A percentile compares a stretch with the other conserved stretches of the same genome.
Conservation (phyloP, 2,888 invertebrate species). For the Oligia fasciuncula region DNA sequence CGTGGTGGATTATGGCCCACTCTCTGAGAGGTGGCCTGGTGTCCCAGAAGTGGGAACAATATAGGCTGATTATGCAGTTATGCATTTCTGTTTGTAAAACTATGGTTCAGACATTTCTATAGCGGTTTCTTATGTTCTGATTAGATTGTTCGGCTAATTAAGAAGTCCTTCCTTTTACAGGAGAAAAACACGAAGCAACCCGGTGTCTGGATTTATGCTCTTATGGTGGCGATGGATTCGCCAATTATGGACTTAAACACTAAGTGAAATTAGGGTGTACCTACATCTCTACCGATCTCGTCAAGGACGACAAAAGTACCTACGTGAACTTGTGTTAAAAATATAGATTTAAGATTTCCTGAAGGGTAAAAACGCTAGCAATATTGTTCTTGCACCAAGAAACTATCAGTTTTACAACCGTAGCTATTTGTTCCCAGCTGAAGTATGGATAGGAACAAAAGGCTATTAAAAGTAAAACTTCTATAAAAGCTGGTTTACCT, state of each 20-base stretch:
- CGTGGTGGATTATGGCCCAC: no score
- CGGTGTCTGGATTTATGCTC: not conserved
- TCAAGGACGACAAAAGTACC: not conserved
- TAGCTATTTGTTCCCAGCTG: slow-evolving; percentile 38
- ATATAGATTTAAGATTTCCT: not conserved
- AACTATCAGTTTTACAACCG: slow-evolving; percentile 51
- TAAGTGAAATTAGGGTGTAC: no score
- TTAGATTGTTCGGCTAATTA: not conserved
- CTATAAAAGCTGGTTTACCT: slow-evolving; percentile 45
- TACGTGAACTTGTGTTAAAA: not conserved
- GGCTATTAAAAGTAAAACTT: slow-evolving; percentile 57
- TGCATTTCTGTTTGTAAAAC: not conserved
- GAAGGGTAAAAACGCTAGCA: slow-evolving; percentile 3
- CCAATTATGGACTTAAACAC: not conserved
- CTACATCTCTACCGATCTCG: not conserved
- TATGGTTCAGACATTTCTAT: not conserved
- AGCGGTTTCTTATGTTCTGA: not conserved
- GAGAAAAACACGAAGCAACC: no score
- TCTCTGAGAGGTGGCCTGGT: no score
- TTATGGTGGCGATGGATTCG: not conserved
- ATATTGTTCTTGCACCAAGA: slow-evolving; percentile 11
- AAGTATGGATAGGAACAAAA: slow-evolving; percentile 46
- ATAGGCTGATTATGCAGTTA: no score
- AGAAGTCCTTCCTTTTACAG: no score
- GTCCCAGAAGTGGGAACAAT: no score